phyloP scores from a whole-genome alignment of 2,113 vertebrate genomes.

The Nerophis ophidion region DNA sequence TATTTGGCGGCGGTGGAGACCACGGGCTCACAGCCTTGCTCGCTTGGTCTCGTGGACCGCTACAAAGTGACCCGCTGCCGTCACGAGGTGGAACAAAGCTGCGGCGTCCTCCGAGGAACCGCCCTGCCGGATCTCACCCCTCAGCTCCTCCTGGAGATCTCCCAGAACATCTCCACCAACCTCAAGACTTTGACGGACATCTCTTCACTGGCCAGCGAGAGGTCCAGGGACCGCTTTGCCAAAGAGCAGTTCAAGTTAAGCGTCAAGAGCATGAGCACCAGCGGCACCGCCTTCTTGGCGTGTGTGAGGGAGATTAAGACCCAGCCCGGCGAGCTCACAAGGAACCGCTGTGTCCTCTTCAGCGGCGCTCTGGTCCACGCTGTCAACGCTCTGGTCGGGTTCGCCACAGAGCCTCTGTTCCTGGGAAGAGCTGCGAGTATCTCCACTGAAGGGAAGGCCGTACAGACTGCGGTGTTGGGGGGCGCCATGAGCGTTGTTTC shows the following conservation, averaged over 20 bases:
- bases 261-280: slow-evolving; percentile 94
- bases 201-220: slow-evolving; percentile 87
- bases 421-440: slow-evolving; percentile 86
- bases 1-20: slow-evolving; percentile 91
- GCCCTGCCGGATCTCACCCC: slow-evolving; percentile 87
- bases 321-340: slow-evolving; percentile 87
- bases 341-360: slow-evolving; percentile 90
- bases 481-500: slow-evolving; percentile 99
- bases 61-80: slow-evolving; percentile 95
- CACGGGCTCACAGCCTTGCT: slow-evolving; percentile 82
- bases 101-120: slow-evolving; percentile 78
- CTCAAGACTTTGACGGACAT: slow-evolving; percentile 92
- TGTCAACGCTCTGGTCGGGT: slow-evolving; percentile 88
- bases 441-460: slow-evolving; percentile 88
- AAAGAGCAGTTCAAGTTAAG: slow-evolving; percentile 95
- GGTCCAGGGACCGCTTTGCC: slow-evolving; percentile 89
- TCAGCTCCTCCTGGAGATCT: slow-evolving; percentile 90
- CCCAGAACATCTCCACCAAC: slow-evolving; percentile 90
- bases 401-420: slow-evolving; percentile 96
- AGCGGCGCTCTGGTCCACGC: slow-evolving; percentile 89
- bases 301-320: slow-evolving; percentile 93
- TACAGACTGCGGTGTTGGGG: slow-evolving; percentile 94
- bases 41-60: slow-evolving; percentile 90
- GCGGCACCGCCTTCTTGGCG: slow-evolving; percentile 89
- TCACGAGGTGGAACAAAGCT: slow-evolving; percentile 95